Conservation (phyloP, 2,113 vertebrate genomes). For the Glaucomys volans region DNA sequence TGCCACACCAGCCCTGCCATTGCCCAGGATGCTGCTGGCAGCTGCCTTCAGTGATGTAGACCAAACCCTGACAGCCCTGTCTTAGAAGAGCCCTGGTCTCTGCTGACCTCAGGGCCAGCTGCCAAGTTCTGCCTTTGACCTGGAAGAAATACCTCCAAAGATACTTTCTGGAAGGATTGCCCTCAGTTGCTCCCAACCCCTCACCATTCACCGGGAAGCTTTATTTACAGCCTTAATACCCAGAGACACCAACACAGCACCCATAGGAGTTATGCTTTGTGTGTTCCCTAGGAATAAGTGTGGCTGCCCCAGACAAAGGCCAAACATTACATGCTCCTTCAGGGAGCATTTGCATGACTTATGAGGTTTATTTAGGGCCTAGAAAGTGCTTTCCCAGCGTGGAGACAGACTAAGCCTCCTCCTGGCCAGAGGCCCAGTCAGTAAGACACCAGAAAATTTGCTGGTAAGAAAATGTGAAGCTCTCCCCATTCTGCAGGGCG, state of each 20-base stretch:
- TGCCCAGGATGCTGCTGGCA: rapidly evolving
- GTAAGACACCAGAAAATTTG: not conserved
- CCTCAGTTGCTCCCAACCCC: not conserved
- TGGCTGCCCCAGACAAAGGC: not conserved
- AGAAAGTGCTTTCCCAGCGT: not conserved
- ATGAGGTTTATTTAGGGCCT: not conserved
- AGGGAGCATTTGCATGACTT: not conserved
- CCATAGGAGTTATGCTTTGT: not conserved
- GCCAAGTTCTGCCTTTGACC: not conserved
- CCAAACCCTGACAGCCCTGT: not conserved
- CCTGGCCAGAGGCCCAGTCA: not conserved
- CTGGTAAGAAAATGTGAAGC: not conserved
- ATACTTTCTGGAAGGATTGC: rapidly evolving
- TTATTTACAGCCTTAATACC: conserved; percentile 45
- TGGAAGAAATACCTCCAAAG: not conserved
- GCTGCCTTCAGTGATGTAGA: not conserved
- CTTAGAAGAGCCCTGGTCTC: not conserved
- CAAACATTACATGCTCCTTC: not conserved
- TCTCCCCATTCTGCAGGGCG: not conserved
- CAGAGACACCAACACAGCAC: not conserved
- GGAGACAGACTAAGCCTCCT: not conserved
- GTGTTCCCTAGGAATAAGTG: not conserved
- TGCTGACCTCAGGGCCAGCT: no score
- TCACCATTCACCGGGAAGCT: not conserved
- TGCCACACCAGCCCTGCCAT: no score